Evolutionary conservation across 2,797 vertebrate genomes (phyloP), one percentile per base, ranked within the genome.

Genomic region (Bryconaethiops microstoma): DNA sequence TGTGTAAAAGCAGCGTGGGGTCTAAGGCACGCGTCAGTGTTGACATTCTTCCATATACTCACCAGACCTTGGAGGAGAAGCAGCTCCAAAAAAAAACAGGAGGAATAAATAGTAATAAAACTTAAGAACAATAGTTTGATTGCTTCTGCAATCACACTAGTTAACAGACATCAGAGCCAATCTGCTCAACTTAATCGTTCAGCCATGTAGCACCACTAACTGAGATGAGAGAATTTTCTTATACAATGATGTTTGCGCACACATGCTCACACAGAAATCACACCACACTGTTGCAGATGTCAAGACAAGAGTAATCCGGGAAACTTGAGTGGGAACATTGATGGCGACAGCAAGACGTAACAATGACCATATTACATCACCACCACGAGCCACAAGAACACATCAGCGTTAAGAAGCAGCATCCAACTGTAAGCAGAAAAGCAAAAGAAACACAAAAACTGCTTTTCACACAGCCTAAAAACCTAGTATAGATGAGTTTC

Each of bases 311-410:
- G 6, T 67, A 42, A 67, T 67, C 39, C 10, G 3, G 16, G 7
- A 69, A 0, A 48, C 42, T 69, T 42, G 65, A 45, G 65, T n/a
- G 19, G 7, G 65, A 45, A 68, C 65, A 68, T 21, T 45, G 65
- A 68, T 68, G 65, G 29, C n/a, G 65, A 68, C 65, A 68, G 65
- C 63, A 40, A 40, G 35, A 67, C 35, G 35, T 45, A 68, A 68
- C 39, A 21, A 45, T n/a, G 40, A 21, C 65, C 40, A 68, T 68
- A 45, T 68, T 68, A 68, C 65, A 68, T 68, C 65, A 68, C 8
- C 1, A 1, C 65, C 19, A 42, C 4, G 40, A 45, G 65, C n/a
- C n/a, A 21, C 19, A 4, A 3, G 13, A 13, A 40, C 7, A 16
- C 8, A 2, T n/a, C 35, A 19, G 9, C 29, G 39, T 14, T n/a